Conservation (phyloP, 2,888 invertebrate genomes). For the Polyommatus icarus region DNA sequence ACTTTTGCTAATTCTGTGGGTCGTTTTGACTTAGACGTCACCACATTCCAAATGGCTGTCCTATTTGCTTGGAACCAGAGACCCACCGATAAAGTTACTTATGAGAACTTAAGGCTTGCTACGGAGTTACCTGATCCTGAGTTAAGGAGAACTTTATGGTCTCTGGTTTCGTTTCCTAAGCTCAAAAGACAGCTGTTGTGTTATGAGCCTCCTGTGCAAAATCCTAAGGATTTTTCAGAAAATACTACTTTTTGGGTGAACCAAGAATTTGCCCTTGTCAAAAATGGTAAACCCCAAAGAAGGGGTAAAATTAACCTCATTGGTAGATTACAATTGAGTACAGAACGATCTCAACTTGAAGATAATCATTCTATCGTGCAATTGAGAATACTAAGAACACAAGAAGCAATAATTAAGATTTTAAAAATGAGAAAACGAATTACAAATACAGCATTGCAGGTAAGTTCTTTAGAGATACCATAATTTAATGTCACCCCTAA, state of each 20-base stretch:
- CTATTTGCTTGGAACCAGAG: constrained; percentile 99
- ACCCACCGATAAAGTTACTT: constrained; percentile 94
- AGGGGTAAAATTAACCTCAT: constrained; percentile 98
- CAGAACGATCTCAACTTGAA: constrained; percentile 96
- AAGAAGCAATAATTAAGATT: constrained; percentile 99
- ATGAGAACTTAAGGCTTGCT: constrained; percentile 96
- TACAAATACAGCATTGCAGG: constrained; percentile 95
- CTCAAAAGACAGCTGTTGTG: constrained; percentile 94
- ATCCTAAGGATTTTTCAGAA: constrained; percentile 96
- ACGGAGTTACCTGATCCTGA: constrained; percentile 98
- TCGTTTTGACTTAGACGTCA: constrained; percentile 98
- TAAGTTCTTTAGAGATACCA: constrained; percentile 45
- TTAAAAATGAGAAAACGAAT: constrained; percentile 98
- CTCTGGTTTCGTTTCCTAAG: constrained; percentile 97
- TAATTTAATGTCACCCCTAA: too few species aligned
- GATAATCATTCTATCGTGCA: constrained; percentile 99
- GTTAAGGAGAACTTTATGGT: constrained; percentile 96
- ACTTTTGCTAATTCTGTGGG: constrained; percentile 96
- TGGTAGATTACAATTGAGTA: constrained; percentile 96
- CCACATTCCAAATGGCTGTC: constrained; percentile 99
- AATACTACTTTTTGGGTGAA: constrained; percentile 97
- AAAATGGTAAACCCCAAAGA: constrained; percentile 96
- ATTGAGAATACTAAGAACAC: constrained; percentile 93
- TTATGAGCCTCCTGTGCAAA: constrained; percentile 89
- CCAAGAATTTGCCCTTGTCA: constrained; percentile 96